Evolutionary conservation across 2,113 vertebrate species (phyloP), one percentile per base, ranked within the genome.

Genomic region (Brachyistius frenatus): DNA sequence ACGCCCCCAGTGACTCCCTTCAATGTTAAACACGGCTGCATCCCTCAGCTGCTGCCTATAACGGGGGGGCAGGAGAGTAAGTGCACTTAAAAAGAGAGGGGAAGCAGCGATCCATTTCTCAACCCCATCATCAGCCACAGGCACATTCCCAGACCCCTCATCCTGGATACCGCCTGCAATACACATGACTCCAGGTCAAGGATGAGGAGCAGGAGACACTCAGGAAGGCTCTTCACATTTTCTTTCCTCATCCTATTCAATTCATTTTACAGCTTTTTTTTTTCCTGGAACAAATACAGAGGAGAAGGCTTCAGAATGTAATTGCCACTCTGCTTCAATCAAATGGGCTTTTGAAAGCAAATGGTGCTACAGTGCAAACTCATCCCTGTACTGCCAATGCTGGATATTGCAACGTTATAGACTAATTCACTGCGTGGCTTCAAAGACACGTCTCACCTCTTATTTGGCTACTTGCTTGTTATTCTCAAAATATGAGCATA

Each of bases 71-170:
- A 87, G 54, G 73, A 73, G 87, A 86, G 87, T 89, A 89, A 93
- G 91, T 92, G 91, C 93, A 92, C 93, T 93, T 92, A 88, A 89
- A 85, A 84, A 74, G 75, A 80, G 65, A 76, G n/a, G 77, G 65
- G 74, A 82, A 23, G 85, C 84, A 83, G 83, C 54, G 79, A 89
- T 84, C 88, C 79, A 62, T 91, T 83, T 81, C 83, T 78, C 79
- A 72, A 76, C 67, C 87, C 80, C 74, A 78, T 89, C 87, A 90
- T 77, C 80, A 87, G 76, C 77, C 78, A 23, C 23, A 76, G 76
- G 65, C 84, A 80, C 67, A 64, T 74, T 77, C 80, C 74, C 74
- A 68, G 65, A 81, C 68, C 76, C 74, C 74, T 57, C 66, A 84
- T 70, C 80, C 74, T 2, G 57, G 62, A 89, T 76, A 32, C 64